Percentiles rank a stretch among this genome's conserved stretches.
phyloP scores from a whole-genome alignment of 2,797 vertebrate species.

The Epinephelus malabaricus region DNA sequence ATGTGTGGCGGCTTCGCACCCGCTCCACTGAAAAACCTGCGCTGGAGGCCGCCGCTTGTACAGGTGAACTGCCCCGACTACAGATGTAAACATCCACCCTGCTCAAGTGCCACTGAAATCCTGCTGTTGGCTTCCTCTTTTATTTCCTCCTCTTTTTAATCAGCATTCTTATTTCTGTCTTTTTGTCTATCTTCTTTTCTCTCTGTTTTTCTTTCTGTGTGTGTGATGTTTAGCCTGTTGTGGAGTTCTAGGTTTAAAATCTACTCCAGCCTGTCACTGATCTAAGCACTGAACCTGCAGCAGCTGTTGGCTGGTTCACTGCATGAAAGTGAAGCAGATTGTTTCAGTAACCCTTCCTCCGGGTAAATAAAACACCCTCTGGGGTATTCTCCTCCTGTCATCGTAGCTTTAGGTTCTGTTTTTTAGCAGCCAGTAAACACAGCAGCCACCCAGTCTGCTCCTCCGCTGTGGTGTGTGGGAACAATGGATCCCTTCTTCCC shows the following conservation, averaged over 20 bases:
- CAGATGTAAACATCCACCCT: neutral
- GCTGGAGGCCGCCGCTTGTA: constrained; percentile 93
- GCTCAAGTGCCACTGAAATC: neutral
- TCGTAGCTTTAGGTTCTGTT: constrained; percentile 10
- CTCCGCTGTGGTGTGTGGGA: constrained; percentile 25
- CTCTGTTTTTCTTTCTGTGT: no score
- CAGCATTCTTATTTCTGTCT: neutral
- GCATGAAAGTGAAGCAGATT: neutral
- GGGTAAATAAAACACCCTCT: constrained; percentile 1
- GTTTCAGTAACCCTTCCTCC: no score
- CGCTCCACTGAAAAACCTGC: constrained; percentile 93
- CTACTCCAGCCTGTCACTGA: neutral
- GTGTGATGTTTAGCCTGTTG: no score
- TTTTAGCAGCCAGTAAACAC: constrained; percentile 14
- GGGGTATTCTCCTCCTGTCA: constrained; percentile 3
- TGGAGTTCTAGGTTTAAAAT: neutral
- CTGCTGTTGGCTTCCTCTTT: neutral
- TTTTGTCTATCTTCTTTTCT: no score
- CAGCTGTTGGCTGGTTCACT: neutral
- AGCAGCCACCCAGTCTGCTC: constrained; percentile 27
- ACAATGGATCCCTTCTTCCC: constrained; percentile 64
- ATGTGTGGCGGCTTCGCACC: constrained; percentile 88
- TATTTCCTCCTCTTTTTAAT: neutral
- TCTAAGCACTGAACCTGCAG: neutral
- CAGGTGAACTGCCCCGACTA: constrained; percentile 84